Percentiles rank a stretch among this genome's conserved stretches.
These are phyloP conservation scores for Sitta carolinensis DNA, from an alignment of 2,797 vertebrate genomes.

Conservation along the genomic window DNA sequence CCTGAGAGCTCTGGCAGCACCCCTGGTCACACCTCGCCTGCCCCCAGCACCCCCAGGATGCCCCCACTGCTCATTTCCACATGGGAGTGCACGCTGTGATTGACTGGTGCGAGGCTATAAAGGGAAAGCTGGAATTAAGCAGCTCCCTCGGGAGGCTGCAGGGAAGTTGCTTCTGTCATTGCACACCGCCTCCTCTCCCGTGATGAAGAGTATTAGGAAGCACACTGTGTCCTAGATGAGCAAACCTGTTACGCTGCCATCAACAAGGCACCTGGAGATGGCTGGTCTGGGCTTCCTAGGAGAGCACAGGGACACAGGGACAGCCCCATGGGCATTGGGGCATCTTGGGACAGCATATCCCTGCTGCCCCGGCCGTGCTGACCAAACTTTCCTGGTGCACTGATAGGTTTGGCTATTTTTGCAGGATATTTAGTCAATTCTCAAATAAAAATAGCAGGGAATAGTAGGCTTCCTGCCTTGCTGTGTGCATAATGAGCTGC, in stretches of 20 bases:
- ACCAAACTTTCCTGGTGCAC: accelerated
- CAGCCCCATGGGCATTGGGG: accelerated
- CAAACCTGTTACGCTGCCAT: neutral
- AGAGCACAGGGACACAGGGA: neutral
- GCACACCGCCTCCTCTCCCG: neutral
- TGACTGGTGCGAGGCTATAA: neutral
- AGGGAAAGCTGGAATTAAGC: conserved; percentile 23
- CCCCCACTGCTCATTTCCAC: neutral
- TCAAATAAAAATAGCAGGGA: neutral
- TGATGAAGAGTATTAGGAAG: conserved; percentile 8
- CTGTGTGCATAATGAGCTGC: neutral
- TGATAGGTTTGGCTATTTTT: neutral
- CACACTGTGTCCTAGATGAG: conserved; percentile 1
- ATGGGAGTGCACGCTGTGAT: neutral
- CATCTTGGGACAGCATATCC: accelerated
- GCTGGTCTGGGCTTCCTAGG: neutral
- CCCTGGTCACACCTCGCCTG: neutral
- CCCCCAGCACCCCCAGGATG: neutral
- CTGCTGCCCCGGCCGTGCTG: accelerated
- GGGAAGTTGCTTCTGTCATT: conserved; percentile 31
- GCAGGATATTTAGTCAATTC: neutral
- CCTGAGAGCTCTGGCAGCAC: neutral
- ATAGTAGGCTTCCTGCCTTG: neutral
- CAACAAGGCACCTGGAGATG: accelerated
- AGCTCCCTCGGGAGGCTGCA: conserved; percentile 31